phyloP scores from a whole-genome alignment of 2,888 invertebrate species.

The Xylota segnis region DNA sequence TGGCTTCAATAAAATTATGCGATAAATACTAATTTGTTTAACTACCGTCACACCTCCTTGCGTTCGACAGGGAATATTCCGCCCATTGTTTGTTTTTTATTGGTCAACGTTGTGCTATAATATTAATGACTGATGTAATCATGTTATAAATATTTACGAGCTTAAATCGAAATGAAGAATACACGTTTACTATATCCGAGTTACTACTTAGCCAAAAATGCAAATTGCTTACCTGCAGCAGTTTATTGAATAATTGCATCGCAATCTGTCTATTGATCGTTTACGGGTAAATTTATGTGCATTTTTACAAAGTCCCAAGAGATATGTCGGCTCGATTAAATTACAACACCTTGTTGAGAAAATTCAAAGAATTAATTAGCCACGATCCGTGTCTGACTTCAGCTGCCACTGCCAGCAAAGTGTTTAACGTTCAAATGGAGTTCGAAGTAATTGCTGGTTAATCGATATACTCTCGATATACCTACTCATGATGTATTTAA shows the following conservation, averaged over 20 bases:
- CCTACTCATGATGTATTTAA: not conserved
- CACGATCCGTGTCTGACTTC: conserved; percentile 1
- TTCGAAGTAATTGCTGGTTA: not conserved
- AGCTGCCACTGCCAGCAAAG: not conserved
- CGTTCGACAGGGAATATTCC: not conserved
- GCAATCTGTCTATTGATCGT: conserved; percentile 23
- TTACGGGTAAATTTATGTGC: conserved; percentile 14
- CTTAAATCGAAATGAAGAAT: not conserved
- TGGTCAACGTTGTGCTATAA: not conserved
- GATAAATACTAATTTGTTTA: not conserved
- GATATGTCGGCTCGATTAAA: conserved; percentile 20
- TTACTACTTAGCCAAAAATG: conserved; percentile 24
- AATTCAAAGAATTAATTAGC: conserved; percentile 32
- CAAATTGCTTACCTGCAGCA: conserved; percentile 17
- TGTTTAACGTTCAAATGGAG: not conserved
- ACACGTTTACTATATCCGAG: not conserved
- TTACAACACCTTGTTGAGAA: conserved; percentile 21
- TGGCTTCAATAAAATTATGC: not conserved
- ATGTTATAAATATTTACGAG: conserved; percentile 40
- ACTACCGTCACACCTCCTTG: conserved; percentile 11
- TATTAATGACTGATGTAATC: conserved; percentile 4
- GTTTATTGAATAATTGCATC: conserved; percentile 29
- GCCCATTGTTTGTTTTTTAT: conserved; percentile 28
- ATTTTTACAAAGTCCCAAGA: conserved; percentile 10
- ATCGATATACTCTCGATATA: not conserved